Evolutionary conservation across 2,113 vertebrate species (phyloP), one percentile per base, ranked within the genome.

Genomic region (Epinephelus lanceolatus): DNA sequence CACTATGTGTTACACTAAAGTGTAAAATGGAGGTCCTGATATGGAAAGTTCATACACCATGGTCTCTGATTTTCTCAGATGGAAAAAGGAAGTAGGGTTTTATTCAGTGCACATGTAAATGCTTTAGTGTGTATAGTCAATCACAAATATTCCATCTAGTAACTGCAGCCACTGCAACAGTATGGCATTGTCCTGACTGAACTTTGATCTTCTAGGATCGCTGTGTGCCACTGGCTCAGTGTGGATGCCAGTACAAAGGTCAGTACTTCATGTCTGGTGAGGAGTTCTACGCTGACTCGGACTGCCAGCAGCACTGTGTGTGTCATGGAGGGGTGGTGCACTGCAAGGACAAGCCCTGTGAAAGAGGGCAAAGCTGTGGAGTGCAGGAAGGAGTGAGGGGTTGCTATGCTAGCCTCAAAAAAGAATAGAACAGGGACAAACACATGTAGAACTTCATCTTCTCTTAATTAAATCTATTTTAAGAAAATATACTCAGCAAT

Each of bases 161-260:
- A 45, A 10, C 42, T 45, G 42, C 42, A 45, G 42, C 42, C 42
- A 45, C 42, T 45, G 11, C 42, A 45, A 45, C 42, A 45, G 11
- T 45, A 12, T 51, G 5, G 1, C 47, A 49, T 49, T 49, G 47
- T 14, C 13, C 49, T 51, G 15, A 51, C 17, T 18, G 49, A 51
- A 51, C 49, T 51, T 51, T 51, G 49, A 51, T 14, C 55, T 10
- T 33, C 49, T 1, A 82, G 80, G 72, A 37, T 19, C 17, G 19
- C 60, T 86, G 84, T 25, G 73, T 81, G 67, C 53, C 25, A 1
- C 23, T 67, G 15, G 23, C 11, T 17, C 0, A 71, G 19, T 85
- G 83, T 8, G 78, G 77, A 52, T 81, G 83, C 59, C 14, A 3
- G 2, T 8, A 12, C 42, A 10, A 30, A 0, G 77, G 67, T 12